Conservation (phyloP, 2,797 vertebrate species). For the Erpetoichthys calabaricus region DNA sequence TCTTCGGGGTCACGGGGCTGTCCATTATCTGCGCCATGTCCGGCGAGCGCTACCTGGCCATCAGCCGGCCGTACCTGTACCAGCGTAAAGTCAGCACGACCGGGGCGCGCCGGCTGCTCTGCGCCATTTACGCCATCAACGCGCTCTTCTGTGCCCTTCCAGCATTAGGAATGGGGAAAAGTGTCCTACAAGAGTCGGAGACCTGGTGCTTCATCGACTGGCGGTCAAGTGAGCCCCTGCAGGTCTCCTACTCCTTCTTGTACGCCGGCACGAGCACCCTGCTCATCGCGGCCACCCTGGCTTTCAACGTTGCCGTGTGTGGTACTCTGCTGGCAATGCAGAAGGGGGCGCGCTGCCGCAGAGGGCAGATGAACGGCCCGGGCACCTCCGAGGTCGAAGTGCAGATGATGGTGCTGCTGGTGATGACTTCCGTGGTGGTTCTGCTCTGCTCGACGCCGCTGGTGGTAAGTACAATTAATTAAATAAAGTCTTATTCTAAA, state of each 20-base stretch:
- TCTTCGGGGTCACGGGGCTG: slow-evolving; percentile 14
- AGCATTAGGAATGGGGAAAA: slow-evolving; percentile 9
- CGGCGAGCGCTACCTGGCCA: slow-evolving; percentile 14
- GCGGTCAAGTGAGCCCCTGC: slow-evolving; percentile 7
- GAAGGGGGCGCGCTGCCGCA: background rate
- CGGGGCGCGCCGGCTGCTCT: slow-evolving; percentile 6
- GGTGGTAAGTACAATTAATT: slow-evolving; percentile 9
- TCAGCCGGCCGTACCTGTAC: slow-evolving; percentile 15
- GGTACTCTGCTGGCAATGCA: slow-evolving; percentile 12
- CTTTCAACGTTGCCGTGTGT: slow-evolving; percentile 14
- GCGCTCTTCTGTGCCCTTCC: slow-evolving; percentile 13
- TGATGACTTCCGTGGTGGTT: slow-evolving; percentile 14
- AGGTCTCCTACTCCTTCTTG: slow-evolving; percentile 11
- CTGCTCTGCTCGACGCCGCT: slow-evolving; percentile 15
- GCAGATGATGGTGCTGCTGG: slow-evolving; percentile 14
- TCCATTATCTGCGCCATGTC: slow-evolving; percentile 16
- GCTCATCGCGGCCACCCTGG: slow-evolving; percentile 11
- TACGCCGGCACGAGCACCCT: slow-evolving; percentile 12
- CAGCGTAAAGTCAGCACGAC: slow-evolving; percentile 5
- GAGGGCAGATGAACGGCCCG: background rate
- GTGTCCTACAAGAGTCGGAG: slow-evolving; percentile 5
- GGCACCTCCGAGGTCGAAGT: slow-evolving; percentile 10
- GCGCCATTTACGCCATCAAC: slow-evolving; percentile 13
- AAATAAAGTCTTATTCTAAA: background rate
- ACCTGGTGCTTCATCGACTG: slow-evolving; percentile 20